phyloP scores from a whole-genome alignment of 2,888 invertebrate genomes.

The Hybos culiciformis region DNA sequence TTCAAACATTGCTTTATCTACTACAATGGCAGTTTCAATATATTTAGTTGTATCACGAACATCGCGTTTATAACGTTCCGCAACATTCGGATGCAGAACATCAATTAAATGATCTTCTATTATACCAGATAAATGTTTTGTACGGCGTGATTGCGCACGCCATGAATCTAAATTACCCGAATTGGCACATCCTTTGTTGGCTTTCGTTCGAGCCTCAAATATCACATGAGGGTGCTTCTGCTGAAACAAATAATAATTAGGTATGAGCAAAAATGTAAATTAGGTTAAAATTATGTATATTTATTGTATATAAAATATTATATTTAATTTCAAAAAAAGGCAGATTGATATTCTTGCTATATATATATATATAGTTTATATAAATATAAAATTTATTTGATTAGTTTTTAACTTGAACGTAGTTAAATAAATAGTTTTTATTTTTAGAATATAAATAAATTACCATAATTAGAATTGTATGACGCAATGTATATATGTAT shows the following conservation, averaged over 20 bases:
- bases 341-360: too few relatives aligned
- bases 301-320: too few relatives aligned
- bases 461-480: too few relatives aligned
- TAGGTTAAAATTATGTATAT: too few relatives aligned
- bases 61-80: constrained; percentile 49
- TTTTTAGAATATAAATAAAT: too few relatives aligned
- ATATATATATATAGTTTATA: too few relatives aligned
- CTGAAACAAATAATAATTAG: constrained; percentile 37
- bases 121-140: constrained; percentile 42
- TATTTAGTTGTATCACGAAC: constrained; percentile 85
- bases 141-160: constrained; percentile 47
- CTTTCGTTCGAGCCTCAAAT: constrained; percentile 85
- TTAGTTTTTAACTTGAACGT: too few relatives aligned
- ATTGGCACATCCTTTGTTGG: constrained; percentile 85
- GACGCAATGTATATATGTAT: too few relatives aligned
- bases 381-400: too few relatives aligned
- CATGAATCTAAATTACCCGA: constrained; percentile 56
- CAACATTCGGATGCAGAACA: constrained; percentile 33
- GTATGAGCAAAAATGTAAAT: too few relatives aligned
- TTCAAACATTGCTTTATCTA: constrained; percentile 94
- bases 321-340: too few relatives aligned
- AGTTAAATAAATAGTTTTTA: too few relatives aligned
- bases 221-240: constrained; percentile 97
- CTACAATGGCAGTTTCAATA: constrained; percentile 89
- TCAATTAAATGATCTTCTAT: constrained; percentile 17